phyloP scores from a whole-genome alignment of 2,113 vertebrate genomes.

The Gavialis gangeticus region DNA sequence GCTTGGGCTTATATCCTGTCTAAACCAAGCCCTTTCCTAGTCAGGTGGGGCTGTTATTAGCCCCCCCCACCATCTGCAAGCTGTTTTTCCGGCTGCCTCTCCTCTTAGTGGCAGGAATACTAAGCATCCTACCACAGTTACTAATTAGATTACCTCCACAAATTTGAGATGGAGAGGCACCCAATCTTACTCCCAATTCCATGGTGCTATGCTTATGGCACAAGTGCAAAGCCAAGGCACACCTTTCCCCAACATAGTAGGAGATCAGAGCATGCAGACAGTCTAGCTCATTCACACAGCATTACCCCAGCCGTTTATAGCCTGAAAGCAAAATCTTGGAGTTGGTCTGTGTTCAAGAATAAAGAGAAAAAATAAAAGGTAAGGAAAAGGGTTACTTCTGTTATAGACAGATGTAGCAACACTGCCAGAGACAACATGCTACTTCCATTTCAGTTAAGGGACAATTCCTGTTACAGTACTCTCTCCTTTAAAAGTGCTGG shows the following conservation, averaged over 20 bases:
- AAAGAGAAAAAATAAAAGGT: no score
- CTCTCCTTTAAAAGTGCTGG: not conserved
- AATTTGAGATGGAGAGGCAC: not conserved
- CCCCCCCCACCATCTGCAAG: no score
- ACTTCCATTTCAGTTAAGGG: not conserved
- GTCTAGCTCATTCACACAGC: not conserved
- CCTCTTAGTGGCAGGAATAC: not conserved
- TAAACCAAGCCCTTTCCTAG: no score
- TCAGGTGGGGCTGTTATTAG: no score
- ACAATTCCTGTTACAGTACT: not conserved
- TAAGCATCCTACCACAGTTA: not conserved
- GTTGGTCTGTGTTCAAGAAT: not conserved
- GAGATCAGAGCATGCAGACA: not conserved
- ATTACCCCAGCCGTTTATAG: not conserved
- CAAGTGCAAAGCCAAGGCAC: no score
- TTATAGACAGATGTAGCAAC: not conserved
- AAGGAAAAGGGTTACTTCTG: not conserved
- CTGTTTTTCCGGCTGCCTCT: no score
- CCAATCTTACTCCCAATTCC: not conserved
- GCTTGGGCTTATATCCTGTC: no score
- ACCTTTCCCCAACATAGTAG: no score
- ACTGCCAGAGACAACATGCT: not conserved
- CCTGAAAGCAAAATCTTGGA: not conserved
- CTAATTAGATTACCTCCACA: not conserved
- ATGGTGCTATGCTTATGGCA: not conserved